Percentiles rank a stretch among this genome's conserved stretches.
These are phyloP conservation scores for Cremastobaeus sp. DNA, from an alignment of 2,888 invertebrate species.

Conservation along the genomic window DNA sequence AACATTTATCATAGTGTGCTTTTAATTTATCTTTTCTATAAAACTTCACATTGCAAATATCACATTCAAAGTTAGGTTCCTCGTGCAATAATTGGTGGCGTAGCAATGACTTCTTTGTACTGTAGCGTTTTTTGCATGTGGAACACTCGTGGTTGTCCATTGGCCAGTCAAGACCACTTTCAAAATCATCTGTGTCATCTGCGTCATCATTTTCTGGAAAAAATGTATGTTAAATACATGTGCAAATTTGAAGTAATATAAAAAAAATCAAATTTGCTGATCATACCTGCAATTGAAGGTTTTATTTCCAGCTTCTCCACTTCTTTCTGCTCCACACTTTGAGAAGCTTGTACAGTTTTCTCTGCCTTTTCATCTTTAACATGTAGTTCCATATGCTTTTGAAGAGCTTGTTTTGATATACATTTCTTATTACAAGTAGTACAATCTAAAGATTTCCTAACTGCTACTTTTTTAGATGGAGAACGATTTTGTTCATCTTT, in stretches of 20 bases:
- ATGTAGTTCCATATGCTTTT: conserved; percentile 74
- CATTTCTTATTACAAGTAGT: conserved; percentile 72
- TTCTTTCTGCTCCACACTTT: conserved; percentile 25
- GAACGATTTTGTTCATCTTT: conserved; percentile 47
- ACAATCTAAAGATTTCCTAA: conserved; percentile 70
- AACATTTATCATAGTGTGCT: conserved; percentile 77
- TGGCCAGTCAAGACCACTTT: conserved; percentile 75
- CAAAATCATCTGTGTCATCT: conserved; percentile 75
- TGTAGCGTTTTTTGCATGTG: conserved; percentile 76
- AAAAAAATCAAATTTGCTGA: background rate
- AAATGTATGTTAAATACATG: background rate
- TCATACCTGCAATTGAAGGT: too few species aligned
- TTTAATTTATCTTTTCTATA: conserved; percentile 76
- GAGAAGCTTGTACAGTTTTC: conserved; percentile 24
- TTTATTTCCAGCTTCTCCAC: too few species aligned
- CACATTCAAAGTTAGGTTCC: conserved; percentile 76
- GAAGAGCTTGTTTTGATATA: conserved; percentile 71
- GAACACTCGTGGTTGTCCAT: conserved; percentile 75
- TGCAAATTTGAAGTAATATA: background rate
- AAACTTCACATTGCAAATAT: conserved; percentile 76
- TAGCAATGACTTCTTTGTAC: conserved; percentile 75
- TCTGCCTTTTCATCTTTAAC: conserved; percentile 68
- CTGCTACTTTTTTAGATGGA: conserved; percentile 57
- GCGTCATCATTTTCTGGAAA: conserved; percentile 63
- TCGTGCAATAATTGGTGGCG: conserved; percentile 76